phyloP scores from a whole-genome alignment of 2,113 vertebrate genomes.

The Larimichthys polyactis region DNA sequence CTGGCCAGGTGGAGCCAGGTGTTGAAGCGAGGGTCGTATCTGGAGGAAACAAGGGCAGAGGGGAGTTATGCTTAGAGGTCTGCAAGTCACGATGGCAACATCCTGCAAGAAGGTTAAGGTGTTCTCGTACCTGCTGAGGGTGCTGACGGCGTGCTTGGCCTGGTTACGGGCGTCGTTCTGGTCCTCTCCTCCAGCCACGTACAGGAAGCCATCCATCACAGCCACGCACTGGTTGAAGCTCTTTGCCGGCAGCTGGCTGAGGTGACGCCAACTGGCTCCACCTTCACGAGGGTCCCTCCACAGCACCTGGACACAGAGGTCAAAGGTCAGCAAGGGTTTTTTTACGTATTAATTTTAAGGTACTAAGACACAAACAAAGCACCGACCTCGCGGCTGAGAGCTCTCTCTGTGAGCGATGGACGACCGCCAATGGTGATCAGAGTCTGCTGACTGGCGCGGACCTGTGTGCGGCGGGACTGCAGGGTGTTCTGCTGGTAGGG shows the following conservation, averaged over 20 bases:
- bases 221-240: slow-evolving; percentile 91
- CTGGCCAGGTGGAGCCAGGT: slow-evolving; percentile 89
- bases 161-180: slow-evolving; percentile 91
- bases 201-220: slow-evolving; percentile 91
- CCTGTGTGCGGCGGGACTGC: slow-evolving; percentile 86
- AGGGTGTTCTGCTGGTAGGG: slow-evolving; percentile 88
- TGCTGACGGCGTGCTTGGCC: slow-evolving; percentile 89
- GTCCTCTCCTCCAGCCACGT: slow-evolving; percentile 88
- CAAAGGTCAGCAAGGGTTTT: slow-evolving; percentile 40
- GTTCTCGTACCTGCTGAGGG: slow-evolving; percentile 83
- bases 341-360: neutral
- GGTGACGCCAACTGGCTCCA: slow-evolving; percentile 85
- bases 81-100: too few species aligned
- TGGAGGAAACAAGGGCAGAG: slow-evolving; percentile 48
- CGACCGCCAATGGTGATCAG: slow-evolving; percentile 86
- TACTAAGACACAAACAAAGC: neutral
- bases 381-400: slow-evolving; percentile 87
- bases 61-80: neutral
- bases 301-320: slow-evolving; percentile 74
- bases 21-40: slow-evolving; percentile 89
- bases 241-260: slow-evolving; percentile 88
- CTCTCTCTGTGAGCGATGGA: slow-evolving; percentile 85
- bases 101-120: too few species aligned
- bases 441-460: slow-evolving; percentile 83
- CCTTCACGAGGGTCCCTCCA: slow-evolving; percentile 87